A percentile compares a stretch with the other conserved stretches of the same genome.
These are phyloP conservation scores for Champsocephalus esox DNA, from an alignment of 2,797 vertebrate genomes.

Conservation along the genomic window DNA sequence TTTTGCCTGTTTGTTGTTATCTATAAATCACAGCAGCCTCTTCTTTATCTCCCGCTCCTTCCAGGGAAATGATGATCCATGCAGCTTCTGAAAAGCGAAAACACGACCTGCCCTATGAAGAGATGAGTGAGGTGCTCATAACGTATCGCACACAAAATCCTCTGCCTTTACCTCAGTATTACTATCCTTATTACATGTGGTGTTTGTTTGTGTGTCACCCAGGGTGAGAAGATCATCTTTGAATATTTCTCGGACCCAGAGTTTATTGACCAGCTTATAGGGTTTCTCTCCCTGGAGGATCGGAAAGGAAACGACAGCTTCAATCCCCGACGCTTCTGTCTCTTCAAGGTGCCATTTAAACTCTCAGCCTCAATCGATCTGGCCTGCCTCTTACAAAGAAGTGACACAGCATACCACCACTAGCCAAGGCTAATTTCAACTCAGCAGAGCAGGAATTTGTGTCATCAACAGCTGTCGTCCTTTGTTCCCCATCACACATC, in stretches of 20 bases:
- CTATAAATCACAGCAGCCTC: constrained; percentile 75
- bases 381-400: constrained; percentile 51
- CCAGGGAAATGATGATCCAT: constrained; percentile 94
- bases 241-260: constrained; percentile 94
- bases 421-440: constrained; percentile 39
- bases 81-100: constrained; percentile 89
- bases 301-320: constrained; percentile 99
- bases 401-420: constrained; percentile 38
- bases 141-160: constrained; percentile 10
- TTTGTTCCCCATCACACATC: constrained; percentile 40
- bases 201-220: constrained; percentile 59
- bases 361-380: constrained; percentile 43
- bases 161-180: not conserved
- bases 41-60: constrained; percentile 61
- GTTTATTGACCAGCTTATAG: constrained; percentile 93
- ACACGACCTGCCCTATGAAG: constrained; percentile 89
- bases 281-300: constrained; percentile 96
- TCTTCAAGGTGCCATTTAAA: constrained; percentile 92
- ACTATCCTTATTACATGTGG: constrained; percentile 22
- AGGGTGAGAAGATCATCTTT: constrained; percentile 95
- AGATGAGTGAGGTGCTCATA: constrained; percentile 90
- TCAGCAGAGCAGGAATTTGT: constrained; percentile 44
- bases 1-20: constrained; percentile 65
- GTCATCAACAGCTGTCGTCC: constrained; percentile 54
- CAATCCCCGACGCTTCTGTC: constrained; percentile 95